These are phyloP conservation scores for Aricia agestis DNA, from an alignment of 1,140 invertebrate genomes.

Conservation along the genomic window DNA sequence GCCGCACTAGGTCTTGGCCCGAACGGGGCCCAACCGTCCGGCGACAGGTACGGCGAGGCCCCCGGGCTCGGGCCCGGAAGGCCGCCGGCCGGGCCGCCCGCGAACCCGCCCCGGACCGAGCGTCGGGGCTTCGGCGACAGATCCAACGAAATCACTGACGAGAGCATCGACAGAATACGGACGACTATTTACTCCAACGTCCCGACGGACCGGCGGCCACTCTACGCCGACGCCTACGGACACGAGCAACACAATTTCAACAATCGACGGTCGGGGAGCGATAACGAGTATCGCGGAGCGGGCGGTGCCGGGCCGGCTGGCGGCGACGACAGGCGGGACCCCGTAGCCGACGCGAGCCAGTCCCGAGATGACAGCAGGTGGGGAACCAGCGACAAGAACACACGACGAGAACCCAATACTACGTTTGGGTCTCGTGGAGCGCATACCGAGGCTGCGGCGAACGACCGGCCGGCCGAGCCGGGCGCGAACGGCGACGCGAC, in stretches of 20 bases:
- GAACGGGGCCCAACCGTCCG: neutral
- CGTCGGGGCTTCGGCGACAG: neutral
- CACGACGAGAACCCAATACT: neutral
- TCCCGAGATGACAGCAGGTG: neutral
- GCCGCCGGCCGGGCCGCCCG: neutral
- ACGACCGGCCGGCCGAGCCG: neutral
- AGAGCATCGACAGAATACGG: neutral
- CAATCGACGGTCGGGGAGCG: neutral
- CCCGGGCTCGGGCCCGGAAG: neutral
- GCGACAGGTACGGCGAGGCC: neutral
- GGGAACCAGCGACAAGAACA: neutral
- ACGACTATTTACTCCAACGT: neutral
- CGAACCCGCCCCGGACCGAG: neutral
- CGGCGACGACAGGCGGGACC: neutral
- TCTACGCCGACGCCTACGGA: neutral
- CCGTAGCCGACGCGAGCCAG: neutral
- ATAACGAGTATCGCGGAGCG: neutral
- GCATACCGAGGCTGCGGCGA: neutral
- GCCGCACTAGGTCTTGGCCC: neutral
- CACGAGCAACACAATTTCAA: neutral
- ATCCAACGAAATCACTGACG: constrained; percentile 5
- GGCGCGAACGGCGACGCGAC: neutral
- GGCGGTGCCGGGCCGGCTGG: neutral
- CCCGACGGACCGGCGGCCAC: neutral
- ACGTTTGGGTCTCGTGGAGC: neutral